A percentile compares a stretch with the other conserved stretches of the same genome.
These are phyloP conservation scores for Abrostola triplasia DNA, from an alignment of 2,888 invertebrate species.

Conservation along the genomic window DNA sequence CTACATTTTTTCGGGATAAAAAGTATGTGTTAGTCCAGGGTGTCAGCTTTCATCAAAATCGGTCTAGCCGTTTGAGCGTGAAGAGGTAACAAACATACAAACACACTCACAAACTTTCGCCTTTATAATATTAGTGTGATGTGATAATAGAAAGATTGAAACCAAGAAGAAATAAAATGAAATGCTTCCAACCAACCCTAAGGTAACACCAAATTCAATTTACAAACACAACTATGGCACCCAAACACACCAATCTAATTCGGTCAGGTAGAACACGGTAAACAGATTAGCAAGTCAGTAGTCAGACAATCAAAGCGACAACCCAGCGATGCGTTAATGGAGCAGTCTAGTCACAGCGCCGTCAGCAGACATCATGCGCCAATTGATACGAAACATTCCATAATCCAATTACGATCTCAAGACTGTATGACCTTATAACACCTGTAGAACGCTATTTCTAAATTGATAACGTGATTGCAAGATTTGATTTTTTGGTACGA, in stretches of 20 bases:
- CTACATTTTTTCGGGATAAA: too few species aligned
- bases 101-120: too few species aligned
- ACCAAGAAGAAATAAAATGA: too few species aligned
- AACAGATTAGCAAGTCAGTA: slow-evolving; percentile 13
- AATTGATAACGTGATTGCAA: slow-evolving; percentile 42
- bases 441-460: slow-evolving; percentile 53
- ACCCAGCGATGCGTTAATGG: slow-evolving; percentile 37
- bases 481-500: slow-evolving; percentile 31
- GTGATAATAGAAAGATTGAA: too few species aligned
- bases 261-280: not conserved
- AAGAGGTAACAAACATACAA: too few species aligned
- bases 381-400: slow-evolving; percentile 70
- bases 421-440: slow-evolving; percentile 57
- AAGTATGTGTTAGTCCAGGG: too few species aligned
- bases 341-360: slow-evolving; percentile 29
- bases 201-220: not conserved
- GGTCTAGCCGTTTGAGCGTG: too few species aligned
- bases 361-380: slow-evolving; percentile 74
- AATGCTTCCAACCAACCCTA: too few species aligned
- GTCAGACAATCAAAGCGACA: slow-evolving; percentile 40
- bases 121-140: too few species aligned
- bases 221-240: not conserved
- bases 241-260: not conserved
- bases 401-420: slow-evolving; percentile 75
- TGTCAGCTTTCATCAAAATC: too few species aligned